Conservation (phyloP, 2,113 vertebrate species). For the Triplophysa rosa region DNA sequence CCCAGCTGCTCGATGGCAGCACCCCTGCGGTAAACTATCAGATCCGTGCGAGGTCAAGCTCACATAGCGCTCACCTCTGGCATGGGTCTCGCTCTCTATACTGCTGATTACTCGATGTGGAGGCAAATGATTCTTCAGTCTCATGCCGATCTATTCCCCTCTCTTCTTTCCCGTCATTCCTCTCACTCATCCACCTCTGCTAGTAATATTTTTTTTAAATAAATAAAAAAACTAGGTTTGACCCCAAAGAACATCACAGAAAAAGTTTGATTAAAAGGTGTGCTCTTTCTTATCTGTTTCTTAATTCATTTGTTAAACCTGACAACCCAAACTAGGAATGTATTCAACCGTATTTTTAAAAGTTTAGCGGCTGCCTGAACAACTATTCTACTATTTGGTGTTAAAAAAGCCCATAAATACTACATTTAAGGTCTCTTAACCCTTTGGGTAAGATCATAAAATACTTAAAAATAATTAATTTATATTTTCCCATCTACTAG, state of each 20-base stretch:
- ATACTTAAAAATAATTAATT: no score
- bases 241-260: not conserved
- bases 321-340: no score
- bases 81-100: constrained; percentile 5
- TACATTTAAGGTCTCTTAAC: no score
- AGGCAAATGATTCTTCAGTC: constrained; percentile 25
- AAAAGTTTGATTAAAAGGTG: not conserved
- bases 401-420: no score
- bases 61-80: constrained; percentile 29
- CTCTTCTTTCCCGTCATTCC: not conserved
- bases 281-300: not conserved
- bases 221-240: not conserved
- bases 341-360: no score
- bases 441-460: no score
- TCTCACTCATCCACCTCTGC: constrained; percentile 21
- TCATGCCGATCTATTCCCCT: constrained; percentile 27
- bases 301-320: no score
- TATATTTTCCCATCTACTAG: no score
- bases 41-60: constrained; percentile 46
- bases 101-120: constrained; percentile 22
- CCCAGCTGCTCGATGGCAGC: constrained; percentile 25
- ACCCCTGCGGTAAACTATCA: constrained; percentile 50
- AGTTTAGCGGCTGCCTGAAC: no score
- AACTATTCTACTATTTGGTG: no score
- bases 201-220: not conserved